These are phyloP conservation scores for Enteromius thamalakanensis DNA, from an alignment of 2,797 vertebrate genomes.

Conservation along the genomic window DNA sequence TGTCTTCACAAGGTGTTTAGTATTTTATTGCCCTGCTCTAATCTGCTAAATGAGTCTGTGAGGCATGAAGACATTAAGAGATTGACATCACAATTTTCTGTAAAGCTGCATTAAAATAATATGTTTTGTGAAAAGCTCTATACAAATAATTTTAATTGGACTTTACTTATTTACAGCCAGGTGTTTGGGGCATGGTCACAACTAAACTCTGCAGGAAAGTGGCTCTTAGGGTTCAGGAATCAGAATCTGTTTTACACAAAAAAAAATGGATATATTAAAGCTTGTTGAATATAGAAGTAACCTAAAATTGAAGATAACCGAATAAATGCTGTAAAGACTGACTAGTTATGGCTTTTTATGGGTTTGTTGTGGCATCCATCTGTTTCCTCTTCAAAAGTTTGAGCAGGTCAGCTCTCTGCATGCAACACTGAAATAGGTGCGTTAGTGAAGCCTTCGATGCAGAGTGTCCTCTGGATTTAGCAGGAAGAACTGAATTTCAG, in stretches of 20 bases:
- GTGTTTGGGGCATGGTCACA: neutral
- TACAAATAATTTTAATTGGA: neutral
- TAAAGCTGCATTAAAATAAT: neutral
- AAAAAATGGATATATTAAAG: neutral
- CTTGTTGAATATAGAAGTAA: neutral
- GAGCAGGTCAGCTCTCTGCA: constrained; percentile 79
- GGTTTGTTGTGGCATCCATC: constrained; percentile 86
- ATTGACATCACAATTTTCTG: neutral
- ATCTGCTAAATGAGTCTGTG: neutral
- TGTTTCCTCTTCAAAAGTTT: constrained; percentile 92
- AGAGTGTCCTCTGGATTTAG: constrained; percentile 38
- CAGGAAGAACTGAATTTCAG: constrained; percentile 77
- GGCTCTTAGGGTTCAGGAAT: neutral
- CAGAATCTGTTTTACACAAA: neutral
- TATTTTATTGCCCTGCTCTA: neutral
- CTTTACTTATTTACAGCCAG: neutral
- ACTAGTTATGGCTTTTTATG: constrained; percentile 83
- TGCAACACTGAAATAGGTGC: neutral
- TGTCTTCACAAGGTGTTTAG: too few species aligned
- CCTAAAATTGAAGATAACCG: neutral
- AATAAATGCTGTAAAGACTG: constrained; percentile 74
- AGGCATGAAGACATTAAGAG: neutral
- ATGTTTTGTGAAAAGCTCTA: neutral
- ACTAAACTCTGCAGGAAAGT: neutral
- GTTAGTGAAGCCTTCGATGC: neutral